phyloP scores from a whole-genome alignment of 2,888 invertebrate genomes.

The Nymphalis urticae region DNA sequence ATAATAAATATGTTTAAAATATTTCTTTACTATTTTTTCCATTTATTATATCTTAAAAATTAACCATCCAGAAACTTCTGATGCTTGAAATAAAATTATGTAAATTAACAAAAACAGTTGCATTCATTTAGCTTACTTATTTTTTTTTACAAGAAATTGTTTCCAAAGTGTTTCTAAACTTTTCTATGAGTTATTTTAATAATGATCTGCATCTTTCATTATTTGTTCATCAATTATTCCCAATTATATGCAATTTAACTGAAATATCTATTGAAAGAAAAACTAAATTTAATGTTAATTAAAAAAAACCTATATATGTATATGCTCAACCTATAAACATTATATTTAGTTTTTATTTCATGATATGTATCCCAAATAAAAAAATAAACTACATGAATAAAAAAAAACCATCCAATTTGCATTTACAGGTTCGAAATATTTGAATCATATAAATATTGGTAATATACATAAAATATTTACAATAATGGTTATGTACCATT shows the following conservation, averaged over 20 bases:
- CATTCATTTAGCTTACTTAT: not conserved
- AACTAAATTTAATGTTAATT: conserved; percentile 2
- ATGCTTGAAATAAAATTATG: conserved; percentile 9
- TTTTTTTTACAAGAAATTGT: not conserved
- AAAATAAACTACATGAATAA: not conserved
- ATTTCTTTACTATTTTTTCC: not conserved
- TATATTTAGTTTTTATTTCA: not conserved
- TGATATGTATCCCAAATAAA: no score
- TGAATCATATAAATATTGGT: conserved; percentile 36
- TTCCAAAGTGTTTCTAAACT: not conserved
- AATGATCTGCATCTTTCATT: not conserved
- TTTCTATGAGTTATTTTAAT: not conserved
- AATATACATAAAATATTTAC: conserved; percentile 38
- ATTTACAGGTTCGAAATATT: not conserved
- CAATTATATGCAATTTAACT: not conserved
- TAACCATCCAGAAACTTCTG: not conserved
- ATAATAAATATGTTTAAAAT: no score
- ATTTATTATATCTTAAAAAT: not conserved
- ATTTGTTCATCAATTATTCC: no score
- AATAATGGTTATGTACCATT: conserved; percentile 70
- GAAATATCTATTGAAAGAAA: not conserved
- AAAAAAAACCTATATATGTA: not conserved
- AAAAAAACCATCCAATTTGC: not conserved
- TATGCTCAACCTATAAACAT: not conserved
- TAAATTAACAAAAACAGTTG: not conserved